A percentile compares a stretch with the other conserved stretches of the same genome.
These are phyloP conservation scores for Drosophila prolongata DNA, from an alignment of 2,888 invertebrate genomes.

Conservation along the genomic window DNA sequence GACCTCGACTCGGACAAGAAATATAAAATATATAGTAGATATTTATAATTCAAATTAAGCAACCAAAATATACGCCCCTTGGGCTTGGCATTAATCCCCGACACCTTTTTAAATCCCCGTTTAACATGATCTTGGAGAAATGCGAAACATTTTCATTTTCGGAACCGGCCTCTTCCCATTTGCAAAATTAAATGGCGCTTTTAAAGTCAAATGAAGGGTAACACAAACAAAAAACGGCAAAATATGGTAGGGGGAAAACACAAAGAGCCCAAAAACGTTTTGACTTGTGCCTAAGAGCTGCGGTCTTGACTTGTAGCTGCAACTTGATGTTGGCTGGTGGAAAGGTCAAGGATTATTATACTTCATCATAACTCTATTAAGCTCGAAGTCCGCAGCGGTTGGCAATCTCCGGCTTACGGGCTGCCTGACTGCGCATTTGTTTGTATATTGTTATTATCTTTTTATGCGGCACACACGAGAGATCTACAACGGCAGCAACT, in stretches of 20 bases:
- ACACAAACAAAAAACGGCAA: conserved; percentile 16
- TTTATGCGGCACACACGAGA: conserved; percentile 54
- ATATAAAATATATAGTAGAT: neutral
- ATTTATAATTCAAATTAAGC: conserved; percentile 2
- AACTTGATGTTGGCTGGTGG: conserved; percentile 65
- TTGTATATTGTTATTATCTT: conserved; percentile 69
- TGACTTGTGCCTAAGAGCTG: conserved; percentile 45
- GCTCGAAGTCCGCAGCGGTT: conserved; percentile 46
- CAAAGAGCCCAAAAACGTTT: conserved; percentile 31
- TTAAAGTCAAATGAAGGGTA: conserved; percentile 54
- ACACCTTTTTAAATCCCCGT: too few species aligned
- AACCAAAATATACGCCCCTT: neutral
- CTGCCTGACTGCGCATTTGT: conserved; percentile 65
- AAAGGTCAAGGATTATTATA: conserved; percentile 81
- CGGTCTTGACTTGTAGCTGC: conserved; percentile 31
- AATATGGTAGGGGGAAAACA: conserved; percentile 7
- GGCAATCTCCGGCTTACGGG: conserved; percentile 44
- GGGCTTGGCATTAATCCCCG: neutral
- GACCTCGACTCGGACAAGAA: conserved; percentile 19
- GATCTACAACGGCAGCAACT: conserved; percentile 31
- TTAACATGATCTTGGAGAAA: conserved; percentile 17
- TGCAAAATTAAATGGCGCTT: conserved; percentile 52
- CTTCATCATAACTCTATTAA: conserved; percentile 79
- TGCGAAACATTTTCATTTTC: conserved; percentile 32
- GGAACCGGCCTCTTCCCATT: conserved; percentile 13